Percentiles rank a stretch among this genome's conserved stretches.
These are phyloP conservation scores for Scaptomyza hsui DNA, from an alignment of 1,140 invertebrate species.

Conservation along the genomic window DNA sequence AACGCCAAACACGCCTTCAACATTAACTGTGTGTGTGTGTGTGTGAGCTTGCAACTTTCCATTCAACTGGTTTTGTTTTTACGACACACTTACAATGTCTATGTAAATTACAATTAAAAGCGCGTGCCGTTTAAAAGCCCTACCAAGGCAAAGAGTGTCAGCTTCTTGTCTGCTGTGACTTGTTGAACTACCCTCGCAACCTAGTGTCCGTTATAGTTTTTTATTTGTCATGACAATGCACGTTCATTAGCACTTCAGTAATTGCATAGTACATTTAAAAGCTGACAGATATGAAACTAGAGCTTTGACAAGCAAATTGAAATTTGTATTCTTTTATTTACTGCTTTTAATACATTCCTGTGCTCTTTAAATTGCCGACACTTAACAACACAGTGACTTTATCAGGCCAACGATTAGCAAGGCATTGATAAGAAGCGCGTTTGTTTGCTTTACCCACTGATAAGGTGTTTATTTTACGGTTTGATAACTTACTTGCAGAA, in stretches of 20 bases:
- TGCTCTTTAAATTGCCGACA: background rate
- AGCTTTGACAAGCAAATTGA: background rate
- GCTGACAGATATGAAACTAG: background rate
- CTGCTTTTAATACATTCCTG: background rate
- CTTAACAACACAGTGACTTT: background rate
- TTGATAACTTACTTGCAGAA: conserved; percentile 35
- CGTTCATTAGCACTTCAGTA: background rate
- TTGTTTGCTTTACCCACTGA: conserved; percentile 25
- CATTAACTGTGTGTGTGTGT: conserved; percentile 8
- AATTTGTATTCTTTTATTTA: background rate
- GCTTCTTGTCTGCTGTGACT: too few relatives aligned
- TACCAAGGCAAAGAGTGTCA: background rate
- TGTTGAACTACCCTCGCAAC: background rate
- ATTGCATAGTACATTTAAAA: background rate
- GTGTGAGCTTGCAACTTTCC: conserved; percentile 54
- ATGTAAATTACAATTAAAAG: conserved; percentile 47
- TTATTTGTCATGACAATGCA: conserved; percentile 8
- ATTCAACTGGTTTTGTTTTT: conserved; percentile 57
- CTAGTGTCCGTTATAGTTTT: background rate
- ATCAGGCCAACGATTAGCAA: conserved; percentile 14
- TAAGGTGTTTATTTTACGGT: conserved; percentile 38
- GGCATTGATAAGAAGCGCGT: conserved; percentile 2
- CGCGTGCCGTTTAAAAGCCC: conserved; percentile 14
- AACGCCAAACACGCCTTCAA: conserved; percentile 32
- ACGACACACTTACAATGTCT: conserved; percentile 20